Evolutionary conservation across 2,888 invertebrate genomes (phyloP), one percentile per base, ranked within the genome.

Genomic region (Corythucha ciliata): DNA sequence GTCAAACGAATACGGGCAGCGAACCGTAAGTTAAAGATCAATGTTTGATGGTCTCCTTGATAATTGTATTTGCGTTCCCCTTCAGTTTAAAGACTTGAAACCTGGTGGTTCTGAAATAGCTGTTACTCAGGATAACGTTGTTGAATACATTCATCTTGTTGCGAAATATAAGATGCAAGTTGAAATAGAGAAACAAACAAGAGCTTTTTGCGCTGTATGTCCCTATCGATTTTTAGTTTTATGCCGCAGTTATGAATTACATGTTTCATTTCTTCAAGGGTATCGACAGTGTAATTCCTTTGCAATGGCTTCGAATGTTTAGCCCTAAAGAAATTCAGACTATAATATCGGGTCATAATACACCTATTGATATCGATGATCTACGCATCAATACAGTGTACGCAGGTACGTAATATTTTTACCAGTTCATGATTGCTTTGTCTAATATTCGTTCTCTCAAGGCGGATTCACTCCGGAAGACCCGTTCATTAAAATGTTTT

Each of bases 71-170:
- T 68, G n/a, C n/a, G n/a, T n/a, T n/a, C n/a, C n/a, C n/a, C n/a
- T 67, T 32, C 67, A 81, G 78, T 74, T 89, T 58, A 83, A 90
- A 53, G 96, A 97, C 64, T 70, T 98, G 53, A 94, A 93, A 68
- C 83, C 88, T 0, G 83, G 85, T 53, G 98, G 97, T 1, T 74
- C 82, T 41, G 85, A 89, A 64, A 91, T 92, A 65, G 79, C 85
- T 8, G 97, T 98, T 0, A 92, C 88, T 8, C 82, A 83, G 58
- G 80, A 82, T 60, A 98, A 98, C 73, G 79, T 91, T 55, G 87
- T 94, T 66, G 94, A 97, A 69, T 98, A 97, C 68, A 88, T 98
- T 60, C 93, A 96, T 68, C 72, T 91, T 58, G 84, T 97, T 72
- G 94, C 96, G 1, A 92, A 97, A 72, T 92, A 89, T 66, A 93